Conservation (phyloP, 2,113 vertebrate genomes). For the Cochlearius cochlearius region DNA sequence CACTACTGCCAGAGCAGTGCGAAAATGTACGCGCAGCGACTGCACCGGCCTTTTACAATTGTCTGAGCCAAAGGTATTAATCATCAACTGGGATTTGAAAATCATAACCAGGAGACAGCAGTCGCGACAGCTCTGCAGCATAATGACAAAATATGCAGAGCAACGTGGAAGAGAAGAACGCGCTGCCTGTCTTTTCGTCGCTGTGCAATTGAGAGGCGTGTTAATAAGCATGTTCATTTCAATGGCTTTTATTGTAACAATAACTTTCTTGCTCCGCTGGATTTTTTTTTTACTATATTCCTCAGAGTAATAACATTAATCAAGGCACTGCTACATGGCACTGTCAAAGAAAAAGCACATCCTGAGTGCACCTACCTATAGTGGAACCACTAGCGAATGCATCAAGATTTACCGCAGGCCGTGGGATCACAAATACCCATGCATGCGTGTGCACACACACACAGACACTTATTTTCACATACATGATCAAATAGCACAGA, state of each 20-base stretch:
- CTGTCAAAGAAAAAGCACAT: constrained; percentile 21
- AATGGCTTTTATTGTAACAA: constrained; percentile 49
- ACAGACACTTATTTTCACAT: not conserved
- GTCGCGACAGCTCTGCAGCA: constrained; percentile 47
- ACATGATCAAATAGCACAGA: not conserved
- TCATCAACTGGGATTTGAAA: constrained; percentile 55
- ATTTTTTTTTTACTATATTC: constrained; percentile 44
- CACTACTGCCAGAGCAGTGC: not conserved
- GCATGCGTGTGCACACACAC: no score
- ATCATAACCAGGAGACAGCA: constrained; percentile 64
- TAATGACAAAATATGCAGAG: constrained; percentile 63
- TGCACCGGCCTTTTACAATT: not conserved
- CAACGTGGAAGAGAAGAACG: not conserved
- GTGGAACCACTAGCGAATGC: not conserved
- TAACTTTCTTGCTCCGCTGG: constrained; percentile 7
- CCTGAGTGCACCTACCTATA: not conserved
- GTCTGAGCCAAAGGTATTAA: constrained; percentile 56
- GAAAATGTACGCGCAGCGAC: constrained; percentile 27
- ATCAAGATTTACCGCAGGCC: not conserved
- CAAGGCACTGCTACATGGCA: not conserved
- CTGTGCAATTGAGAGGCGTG: constrained; percentile 37
- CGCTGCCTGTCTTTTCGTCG: constrained; percentile 1
- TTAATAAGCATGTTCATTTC: constrained; percentile 61
- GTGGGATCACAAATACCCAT: not conserved
- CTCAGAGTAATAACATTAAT: constrained; percentile 49